A percentile compares a stretch with the other conserved stretches of the same genome.
Conservation (phyloP, 2,113 vertebrate species). For the Jaculus jaculus region DNA sequence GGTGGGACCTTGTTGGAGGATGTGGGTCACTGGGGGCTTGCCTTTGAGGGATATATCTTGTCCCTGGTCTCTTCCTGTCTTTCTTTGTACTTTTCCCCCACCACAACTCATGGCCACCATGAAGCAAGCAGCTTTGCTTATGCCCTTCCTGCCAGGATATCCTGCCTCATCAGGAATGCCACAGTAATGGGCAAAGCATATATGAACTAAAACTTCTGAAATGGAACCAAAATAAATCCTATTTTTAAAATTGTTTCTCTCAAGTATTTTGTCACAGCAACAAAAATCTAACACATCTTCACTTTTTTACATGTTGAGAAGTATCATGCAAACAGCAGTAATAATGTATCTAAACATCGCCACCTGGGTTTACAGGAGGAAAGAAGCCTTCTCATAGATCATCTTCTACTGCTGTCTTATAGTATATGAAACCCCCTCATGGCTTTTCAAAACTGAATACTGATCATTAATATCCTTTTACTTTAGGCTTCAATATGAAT, state of each 20-base stretch:
- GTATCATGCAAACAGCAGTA: neutral
- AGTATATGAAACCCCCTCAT: neutral
- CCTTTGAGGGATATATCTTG: too few species aligned
- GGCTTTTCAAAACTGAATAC: neutral
- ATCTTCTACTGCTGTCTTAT: neutral
- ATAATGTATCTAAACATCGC: neutral
- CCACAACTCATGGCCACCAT: neutral
- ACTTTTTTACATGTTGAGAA: neutral
- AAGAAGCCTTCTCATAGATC: accelerated
- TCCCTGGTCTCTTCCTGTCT: too few species aligned
- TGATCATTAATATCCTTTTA: neutral
- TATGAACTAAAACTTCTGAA: neutral
- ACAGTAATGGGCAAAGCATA: neutral
- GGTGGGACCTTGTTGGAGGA: neutral
- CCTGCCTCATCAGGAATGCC: neutral
- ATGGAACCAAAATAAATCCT: neutral
- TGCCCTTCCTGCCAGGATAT: neutral
- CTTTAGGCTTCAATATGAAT: neutral
- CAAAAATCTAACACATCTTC: neutral
- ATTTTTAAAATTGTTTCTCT: neutral
- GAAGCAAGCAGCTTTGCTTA: neutral
- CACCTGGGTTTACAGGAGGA: neutral
- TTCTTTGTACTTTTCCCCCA: neutral
- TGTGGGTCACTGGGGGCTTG: neutral
- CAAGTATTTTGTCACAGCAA: neutral